phyloP scores from a whole-genome alignment of 2,797 vertebrate species.

The Enteromius afrohamiltoni region DNA sequence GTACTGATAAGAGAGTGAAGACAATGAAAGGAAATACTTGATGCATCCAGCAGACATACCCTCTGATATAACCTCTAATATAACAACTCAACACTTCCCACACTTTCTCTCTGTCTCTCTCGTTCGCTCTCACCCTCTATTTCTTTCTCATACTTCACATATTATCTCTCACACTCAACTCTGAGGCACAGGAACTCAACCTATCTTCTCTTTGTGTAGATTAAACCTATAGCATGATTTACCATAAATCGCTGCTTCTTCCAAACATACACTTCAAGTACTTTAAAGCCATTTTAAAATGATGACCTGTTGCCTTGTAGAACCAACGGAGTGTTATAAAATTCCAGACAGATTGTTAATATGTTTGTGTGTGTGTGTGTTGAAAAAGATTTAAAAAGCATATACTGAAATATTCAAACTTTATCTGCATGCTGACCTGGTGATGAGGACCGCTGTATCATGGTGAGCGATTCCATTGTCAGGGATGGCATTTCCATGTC shows the following conservation, averaged over 20 bases:
- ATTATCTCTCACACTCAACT: neutral
- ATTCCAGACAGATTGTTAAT: conserved; percentile 40
- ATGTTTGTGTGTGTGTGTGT: conserved; percentile 14
- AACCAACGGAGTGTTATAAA: conserved; percentile 30
- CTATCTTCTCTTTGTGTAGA: conserved; percentile 10
- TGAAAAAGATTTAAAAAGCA: conserved; percentile 1
- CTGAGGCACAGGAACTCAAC: conserved; percentile 12
- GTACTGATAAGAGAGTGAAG: conserved; percentile 66
- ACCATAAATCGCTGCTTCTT: conserved; percentile 41
- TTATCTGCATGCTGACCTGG: conserved; percentile 80
- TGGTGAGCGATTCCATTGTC: conserved; percentile 97
- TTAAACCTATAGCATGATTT: conserved; percentile 34
- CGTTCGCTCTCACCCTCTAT: neutral
- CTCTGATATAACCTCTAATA: conserved; percentile 48
- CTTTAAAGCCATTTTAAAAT: neutral
- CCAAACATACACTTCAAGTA: conserved; percentile 42
- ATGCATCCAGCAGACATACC: conserved; percentile 60
- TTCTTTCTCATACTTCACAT: neutral
- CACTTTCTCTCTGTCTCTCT: neutral
- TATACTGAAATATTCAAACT: conserved; percentile 29
- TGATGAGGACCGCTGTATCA: conserved; percentile 96
- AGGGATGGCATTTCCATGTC: conserved; percentile 93
- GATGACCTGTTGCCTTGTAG: conserved; percentile 21
- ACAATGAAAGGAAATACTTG: conserved; percentile 76
- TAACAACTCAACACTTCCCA: conserved; percentile 26